Percentiles rank a stretch among this genome's conserved stretches.
These are phyloP conservation scores for Marisa cornuarietis DNA, from an alignment of 1,140 invertebrate species.

Conservation along the genomic window DNA sequence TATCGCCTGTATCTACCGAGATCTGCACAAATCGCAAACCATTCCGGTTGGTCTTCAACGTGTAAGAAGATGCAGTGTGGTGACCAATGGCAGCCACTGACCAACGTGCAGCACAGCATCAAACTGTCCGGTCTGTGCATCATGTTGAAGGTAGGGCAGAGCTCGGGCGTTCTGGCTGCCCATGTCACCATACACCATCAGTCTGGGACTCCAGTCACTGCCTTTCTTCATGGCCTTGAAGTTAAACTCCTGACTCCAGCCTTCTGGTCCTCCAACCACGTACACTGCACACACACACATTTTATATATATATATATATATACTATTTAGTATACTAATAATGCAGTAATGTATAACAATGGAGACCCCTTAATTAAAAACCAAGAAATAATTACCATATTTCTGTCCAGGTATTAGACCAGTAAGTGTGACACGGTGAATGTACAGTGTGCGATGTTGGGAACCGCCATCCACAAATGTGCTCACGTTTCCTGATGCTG, in stretches of 20 bases:
- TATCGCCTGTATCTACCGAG: no score
- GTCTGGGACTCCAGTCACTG: conserved; percentile 77
- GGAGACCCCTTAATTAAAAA: no score
- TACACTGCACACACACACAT: conserved; percentile 44
- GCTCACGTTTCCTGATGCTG: conserved; percentile 71
- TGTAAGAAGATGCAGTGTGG: no score
- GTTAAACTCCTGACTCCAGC: conserved; percentile 42
- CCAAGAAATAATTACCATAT: conserved; percentile 71
- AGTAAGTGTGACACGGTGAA: conserved; percentile 78
- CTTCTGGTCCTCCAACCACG: conserved; percentile 46
- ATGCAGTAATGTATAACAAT: background rate
- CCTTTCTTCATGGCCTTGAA: conserved; percentile 48
- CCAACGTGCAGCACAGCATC: no score
- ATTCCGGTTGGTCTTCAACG: no score
- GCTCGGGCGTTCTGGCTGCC: conserved; percentile 87
- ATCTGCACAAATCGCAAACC: no score
- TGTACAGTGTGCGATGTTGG: conserved; percentile 77
- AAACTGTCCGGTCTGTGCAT: no score
- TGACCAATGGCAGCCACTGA: no score
- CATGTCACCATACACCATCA: conserved; percentile 92
- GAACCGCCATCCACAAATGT: conserved; percentile 83
- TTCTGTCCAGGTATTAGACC: conserved; percentile 71
- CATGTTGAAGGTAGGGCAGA: conserved; percentile 80
- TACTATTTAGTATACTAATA: background rate
- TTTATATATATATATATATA: background rate